Conservation (phyloP, 2,797 vertebrate genomes). For the Melanotaenia trifasciata region DNA sequence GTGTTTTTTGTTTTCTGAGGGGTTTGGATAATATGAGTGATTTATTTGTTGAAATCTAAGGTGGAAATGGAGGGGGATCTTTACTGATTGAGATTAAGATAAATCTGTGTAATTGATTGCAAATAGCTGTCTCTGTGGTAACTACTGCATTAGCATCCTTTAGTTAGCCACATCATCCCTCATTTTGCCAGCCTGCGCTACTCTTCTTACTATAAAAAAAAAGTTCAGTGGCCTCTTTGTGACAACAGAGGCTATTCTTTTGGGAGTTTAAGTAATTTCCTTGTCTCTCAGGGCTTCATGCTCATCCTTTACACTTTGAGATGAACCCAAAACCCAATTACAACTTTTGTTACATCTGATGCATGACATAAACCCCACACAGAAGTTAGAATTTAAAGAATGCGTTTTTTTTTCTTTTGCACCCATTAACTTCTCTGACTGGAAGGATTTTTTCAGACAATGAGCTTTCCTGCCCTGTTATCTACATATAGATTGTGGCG, state of each 20-base stretch:
- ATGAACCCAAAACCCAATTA: constrained; percentile 14
- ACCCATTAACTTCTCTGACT: constrained; percentile 49
- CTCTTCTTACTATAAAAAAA: constrained; percentile 21
- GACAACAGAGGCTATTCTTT: constrained; percentile 9
- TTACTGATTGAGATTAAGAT: constrained; percentile 10
- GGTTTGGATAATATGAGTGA: neutral
- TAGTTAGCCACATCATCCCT: constrained; percentile 39
- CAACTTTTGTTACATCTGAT: neutral
- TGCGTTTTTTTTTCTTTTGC: constrained; percentile 23
- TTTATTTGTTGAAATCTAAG: neutral
- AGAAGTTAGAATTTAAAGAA: constrained; percentile 8
- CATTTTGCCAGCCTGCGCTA: constrained; percentile 27
- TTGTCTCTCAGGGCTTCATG: neutral
- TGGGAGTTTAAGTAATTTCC: neutral
- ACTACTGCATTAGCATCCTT: constrained; percentile 6
- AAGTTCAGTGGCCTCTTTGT: constrained; percentile 26
- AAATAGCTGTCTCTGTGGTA: neutral
- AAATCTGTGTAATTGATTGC: constrained; percentile 18
- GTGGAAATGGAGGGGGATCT: neutral
- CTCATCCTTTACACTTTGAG: neutral
- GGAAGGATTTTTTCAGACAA: constrained; percentile 44
- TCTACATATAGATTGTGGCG: constrained; percentile 54
- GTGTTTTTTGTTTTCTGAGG: neutral
- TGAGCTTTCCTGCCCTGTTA: constrained; percentile 65
- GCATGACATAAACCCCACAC: constrained; percentile 4